These are phyloP conservation scores for Entomobrya multifasciata DNA, from an alignment of 2,888 invertebrate species.

Conservation along the genomic window DNA sequence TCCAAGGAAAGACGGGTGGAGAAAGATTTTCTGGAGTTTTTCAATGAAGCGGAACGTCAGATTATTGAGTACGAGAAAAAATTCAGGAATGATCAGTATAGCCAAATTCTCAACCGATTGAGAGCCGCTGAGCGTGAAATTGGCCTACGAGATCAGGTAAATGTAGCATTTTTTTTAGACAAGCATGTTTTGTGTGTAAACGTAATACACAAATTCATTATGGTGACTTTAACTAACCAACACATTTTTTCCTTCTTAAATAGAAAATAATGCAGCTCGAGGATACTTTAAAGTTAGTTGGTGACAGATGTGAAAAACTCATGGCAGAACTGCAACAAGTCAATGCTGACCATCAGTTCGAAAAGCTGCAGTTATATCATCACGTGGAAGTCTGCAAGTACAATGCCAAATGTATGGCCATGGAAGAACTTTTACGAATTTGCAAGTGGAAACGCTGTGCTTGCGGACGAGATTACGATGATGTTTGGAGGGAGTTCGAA, in stretches of 20 bases:
- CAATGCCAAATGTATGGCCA: conserved; percentile 41
- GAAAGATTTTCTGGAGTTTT: conserved; percentile 49
- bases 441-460: conserved; percentile 47
- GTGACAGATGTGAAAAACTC: conserved; percentile 41
- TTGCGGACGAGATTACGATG: conserved; percentile 40
- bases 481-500: conserved; percentile 34
- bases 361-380: conserved; percentile 55
- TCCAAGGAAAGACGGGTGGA: conserved; percentile 29
- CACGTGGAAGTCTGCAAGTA: conserved; percentile 42
- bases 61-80: conserved; percentile 48
- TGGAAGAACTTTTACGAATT: not conserved
- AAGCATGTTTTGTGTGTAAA: too few relatives aligned
- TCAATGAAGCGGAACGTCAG: conserved; percentile 44
- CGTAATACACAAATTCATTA: too few relatives aligned
- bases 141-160: conserved; percentile 40
- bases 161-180: too few relatives aligned
- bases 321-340: conserved; percentile 57
- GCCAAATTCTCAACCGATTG: not conserved
- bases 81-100: conserved; percentile 30
- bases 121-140: conserved; percentile 48
- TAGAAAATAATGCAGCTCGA: conserved; percentile 58
- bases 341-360: conserved; percentile 54
- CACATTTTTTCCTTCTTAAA: too few relatives aligned
- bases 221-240: too few relatives aligned
- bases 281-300: conserved; percentile 19